Base-by-base conservation (phyloP, 92 coral and sea anemone genomes). In the Blastomussa wellsi region DNA sequence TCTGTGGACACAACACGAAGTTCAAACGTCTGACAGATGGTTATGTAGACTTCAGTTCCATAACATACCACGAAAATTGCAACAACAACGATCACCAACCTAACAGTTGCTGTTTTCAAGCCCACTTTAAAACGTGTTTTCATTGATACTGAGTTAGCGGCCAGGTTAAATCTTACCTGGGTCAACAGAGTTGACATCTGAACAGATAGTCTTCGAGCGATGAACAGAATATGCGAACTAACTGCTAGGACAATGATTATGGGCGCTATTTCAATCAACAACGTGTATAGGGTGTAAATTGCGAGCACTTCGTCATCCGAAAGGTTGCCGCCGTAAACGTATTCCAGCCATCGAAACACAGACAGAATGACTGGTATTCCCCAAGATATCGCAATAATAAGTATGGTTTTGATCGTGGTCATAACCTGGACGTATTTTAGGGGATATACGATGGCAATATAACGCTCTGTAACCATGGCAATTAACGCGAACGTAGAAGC, bases 221-320 rank as follows among this genome's bases (percentile, higher is more conserved):
- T 82, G 7, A 52, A 52, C 13, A 82, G 8, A 51, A 82, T 72
- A 59, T 72, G 86, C 71, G 37, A 71, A 73, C 79, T 72, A 13
- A 78, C 39, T 36, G 70, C 53, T 5, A 72, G 19, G 16, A 82
- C 55, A 20, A 71, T 11, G 17, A 82, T n/a, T 22, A 78, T 36
- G 13, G 86, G 86, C 28, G 55, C 37, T 15, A 71, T 55, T 57
- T 82, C 86, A 59, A 82, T 51, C 72, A 82, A 72, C 78, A 82
- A 7, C 35, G 86, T 82, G 55, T 82, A 82, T n/a, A 41, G 5
- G 55, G 42, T 82, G 6, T 12, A 4, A 0, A 82, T n/a, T 53
- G 29, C 42, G 57, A 22, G 69, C 57, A 51, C 86, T 73, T 55
- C 72, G 26, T 5, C 20, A 0, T 0, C 38, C 14, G 86, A 72